phyloP scores from a whole-genome alignment of 2,113 vertebrate species.

The Regulus satrapa region DNA sequence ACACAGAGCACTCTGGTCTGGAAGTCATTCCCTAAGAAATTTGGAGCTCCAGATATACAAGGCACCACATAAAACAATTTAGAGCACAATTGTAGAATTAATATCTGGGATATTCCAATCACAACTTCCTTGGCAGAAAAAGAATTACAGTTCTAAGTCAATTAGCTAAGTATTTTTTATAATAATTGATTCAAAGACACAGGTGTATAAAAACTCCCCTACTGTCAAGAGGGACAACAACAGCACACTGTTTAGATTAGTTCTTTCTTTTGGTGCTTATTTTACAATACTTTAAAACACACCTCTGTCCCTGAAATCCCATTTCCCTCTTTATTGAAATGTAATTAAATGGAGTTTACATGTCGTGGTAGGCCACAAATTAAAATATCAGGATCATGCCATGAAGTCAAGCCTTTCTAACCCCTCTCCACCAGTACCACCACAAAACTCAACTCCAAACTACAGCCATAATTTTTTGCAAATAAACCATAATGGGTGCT shows the following conservation, averaged over 20 bases:
- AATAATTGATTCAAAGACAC: not conserved
- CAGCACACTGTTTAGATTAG: not conserved
- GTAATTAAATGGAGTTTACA: not conserved
- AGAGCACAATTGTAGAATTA: not conserved
- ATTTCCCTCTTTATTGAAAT: not conserved
- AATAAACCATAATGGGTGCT: not conserved
- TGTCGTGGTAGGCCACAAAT: not conserved
- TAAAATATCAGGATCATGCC: not conserved
- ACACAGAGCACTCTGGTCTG: not conserved
- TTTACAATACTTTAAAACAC: not conserved
- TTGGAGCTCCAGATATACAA: not conserved
- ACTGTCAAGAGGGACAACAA: not conserved
- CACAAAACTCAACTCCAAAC: not conserved
- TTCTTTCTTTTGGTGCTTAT: not conserved
- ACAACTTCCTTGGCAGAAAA: not conserved
- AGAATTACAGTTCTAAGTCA: not conserved
- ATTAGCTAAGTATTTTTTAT: accelerated
- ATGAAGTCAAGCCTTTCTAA: not conserved
- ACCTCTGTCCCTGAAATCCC: not conserved
- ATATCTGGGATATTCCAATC: not conserved
- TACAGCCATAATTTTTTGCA: not conserved
- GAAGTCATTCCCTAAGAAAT: not conserved
- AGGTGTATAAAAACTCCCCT: not conserved
- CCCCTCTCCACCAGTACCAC: not conserved
- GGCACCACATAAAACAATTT: accelerated